phyloP scores from a whole-genome alignment of 2,888 invertebrate species.

The Eledona agricola region DNA sequence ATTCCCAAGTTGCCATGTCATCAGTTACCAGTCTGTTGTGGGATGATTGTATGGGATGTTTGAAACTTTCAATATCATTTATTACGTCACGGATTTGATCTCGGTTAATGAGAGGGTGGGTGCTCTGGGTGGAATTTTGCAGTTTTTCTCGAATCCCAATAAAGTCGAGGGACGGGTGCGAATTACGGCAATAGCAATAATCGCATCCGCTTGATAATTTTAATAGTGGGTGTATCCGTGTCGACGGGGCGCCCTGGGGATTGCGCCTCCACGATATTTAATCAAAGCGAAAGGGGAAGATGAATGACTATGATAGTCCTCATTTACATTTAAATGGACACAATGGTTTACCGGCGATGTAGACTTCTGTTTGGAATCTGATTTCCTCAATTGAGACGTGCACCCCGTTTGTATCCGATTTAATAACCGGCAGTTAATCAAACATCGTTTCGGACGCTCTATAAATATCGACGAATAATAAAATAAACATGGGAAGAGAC shows the following conservation, averaged over 20 bases:
- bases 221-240: slow-evolving; percentile 47
- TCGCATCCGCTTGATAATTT: slow-evolving; percentile 59
- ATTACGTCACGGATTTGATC: slow-evolving; percentile 54
- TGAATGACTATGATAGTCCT: slow-evolving; percentile 52
- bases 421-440: slow-evolving; percentile 31
- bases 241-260: slow-evolving; percentile 13
- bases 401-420: slow-evolving; percentile 22
- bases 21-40: slow-evolving; percentile 53
- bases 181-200: slow-evolving; percentile 61
- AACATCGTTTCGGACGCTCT: slow-evolving; percentile 4
- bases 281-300: slow-evolving; percentile 53
- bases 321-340: slow-evolving; percentile 61
- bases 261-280: slow-evolving; percentile 54
- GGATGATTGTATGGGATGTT: slow-evolving; percentile 57
- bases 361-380: slow-evolving; percentile 52
- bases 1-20: slow-evolving; percentile 59
- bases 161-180: slow-evolving; percentile 28
- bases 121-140: slow-evolving; percentile 30
- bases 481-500: slow-evolving; percentile 39
- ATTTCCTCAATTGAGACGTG: slow-evolving; percentile 49
- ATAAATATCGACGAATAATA: slow-evolving; percentile 27
- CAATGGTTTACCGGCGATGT: slow-evolving; percentile 55
- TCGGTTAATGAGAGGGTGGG: slow-evolving; percentile 48
- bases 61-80: slow-evolving; percentile 56
- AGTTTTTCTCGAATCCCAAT: no score